These are phyloP conservation scores for Scaptomyza cyrtandrae DNA, from an alignment of 2,888 invertebrate species.

Conservation along the genomic window DNA sequence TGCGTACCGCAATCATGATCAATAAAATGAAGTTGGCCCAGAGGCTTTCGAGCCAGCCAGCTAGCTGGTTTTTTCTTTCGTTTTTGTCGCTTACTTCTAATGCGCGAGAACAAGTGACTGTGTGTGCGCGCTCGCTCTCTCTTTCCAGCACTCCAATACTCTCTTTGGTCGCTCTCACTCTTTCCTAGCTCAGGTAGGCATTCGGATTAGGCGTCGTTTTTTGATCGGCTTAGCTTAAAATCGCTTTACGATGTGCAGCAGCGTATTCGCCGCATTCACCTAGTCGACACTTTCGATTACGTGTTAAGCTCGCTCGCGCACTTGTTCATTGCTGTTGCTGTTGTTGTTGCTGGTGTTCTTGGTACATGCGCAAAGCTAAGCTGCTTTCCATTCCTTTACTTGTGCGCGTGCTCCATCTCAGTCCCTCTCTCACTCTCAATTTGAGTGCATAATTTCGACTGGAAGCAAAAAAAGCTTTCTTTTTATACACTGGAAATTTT, in stretches of 20 bases:
- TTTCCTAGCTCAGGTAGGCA: constrained; percentile 29
- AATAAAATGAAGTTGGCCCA: constrained; percentile 48
- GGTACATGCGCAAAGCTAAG: constrained; percentile 52
- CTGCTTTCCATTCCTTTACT: constrained; percentile 32
- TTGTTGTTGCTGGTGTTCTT: constrained; percentile 5
- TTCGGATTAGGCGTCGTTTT: constrained; percentile 36
- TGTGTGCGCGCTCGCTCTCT: constrained; percentile 7
- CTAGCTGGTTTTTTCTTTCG: constrained; percentile 38
- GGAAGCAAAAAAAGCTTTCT: constrained; percentile 60
- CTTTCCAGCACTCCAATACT: neutral
- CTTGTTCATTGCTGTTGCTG: constrained; percentile 12
- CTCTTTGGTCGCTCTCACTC: constrained; percentile 7
- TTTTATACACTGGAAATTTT: constrained; percentile 66
- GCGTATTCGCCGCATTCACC: constrained; percentile 25
- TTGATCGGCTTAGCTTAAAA: constrained; percentile 42
- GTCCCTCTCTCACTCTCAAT: constrained; percentile 5
- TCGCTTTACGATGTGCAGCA: constrained; percentile 13
- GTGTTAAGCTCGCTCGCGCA: constrained; percentile 16
- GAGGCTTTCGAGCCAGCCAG: constrained; percentile 21
- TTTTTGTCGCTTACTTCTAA: constrained; percentile 17
- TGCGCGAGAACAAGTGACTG: constrained; percentile 9
- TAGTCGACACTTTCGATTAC: constrained; percentile 51
- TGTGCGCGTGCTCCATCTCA: constrained; percentile 27
- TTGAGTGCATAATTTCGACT: constrained; percentile 28
- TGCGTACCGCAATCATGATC: constrained; percentile 37